phyloP scores from a whole-genome alignment of 2,888 invertebrate genomes.

The Thecophora atra region DNA sequence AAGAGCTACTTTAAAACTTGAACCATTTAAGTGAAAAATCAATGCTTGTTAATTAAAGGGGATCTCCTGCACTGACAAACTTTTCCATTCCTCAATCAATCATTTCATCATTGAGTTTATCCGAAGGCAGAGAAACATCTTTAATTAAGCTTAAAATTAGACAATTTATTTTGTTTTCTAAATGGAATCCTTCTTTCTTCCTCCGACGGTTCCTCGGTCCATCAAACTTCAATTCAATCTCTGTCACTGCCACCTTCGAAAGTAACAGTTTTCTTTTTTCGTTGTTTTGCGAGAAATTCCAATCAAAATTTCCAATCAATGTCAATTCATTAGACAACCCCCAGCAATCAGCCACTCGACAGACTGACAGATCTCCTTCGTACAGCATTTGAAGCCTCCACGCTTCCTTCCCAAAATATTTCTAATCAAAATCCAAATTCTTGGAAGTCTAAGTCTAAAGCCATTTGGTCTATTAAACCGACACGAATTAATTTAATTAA shows the following conservation, averaged over 20 bases:
- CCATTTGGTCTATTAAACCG: slow-evolving; percentile 64
- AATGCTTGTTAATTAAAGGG: slow-evolving; percentile 30
- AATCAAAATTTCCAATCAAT: slow-evolving; percentile 66
- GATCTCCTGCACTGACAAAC: not conserved
- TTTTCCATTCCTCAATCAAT: not conserved
- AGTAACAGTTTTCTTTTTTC: slow-evolving; percentile 33
- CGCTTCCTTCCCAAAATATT: slow-evolving; percentile 26
- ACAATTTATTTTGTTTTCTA: slow-evolving; percentile 54
- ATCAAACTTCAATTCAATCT: not conserved
- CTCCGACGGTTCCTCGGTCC: not conserved
- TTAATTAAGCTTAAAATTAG: slow-evolving; percentile 60
- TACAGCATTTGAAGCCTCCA: not conserved
- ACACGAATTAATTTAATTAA: slow-evolving; percentile 67
- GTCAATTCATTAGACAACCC: slow-evolving; percentile 59
- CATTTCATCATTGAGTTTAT: too few species aligned
- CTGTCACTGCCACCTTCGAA: not conserved
- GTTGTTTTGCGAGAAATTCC: slow-evolving; percentile 46
- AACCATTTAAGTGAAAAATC: slow-evolving; percentile 17
- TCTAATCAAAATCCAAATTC: slow-evolving; percentile 61
- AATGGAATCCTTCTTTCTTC: slow-evolving; percentile 36
- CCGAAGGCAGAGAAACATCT: slow-evolving; percentile 45
- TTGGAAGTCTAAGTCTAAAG: slow-evolving; percentile 29
- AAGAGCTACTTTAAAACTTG: too few species aligned
- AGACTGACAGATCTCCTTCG: not conserved
- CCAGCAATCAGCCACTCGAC: not conserved